Percentiles rank a stretch among this genome's conserved stretches.
phyloP scores from a whole-genome alignment of 2,113 vertebrate species.

The Lagopus leucura region DNA sequence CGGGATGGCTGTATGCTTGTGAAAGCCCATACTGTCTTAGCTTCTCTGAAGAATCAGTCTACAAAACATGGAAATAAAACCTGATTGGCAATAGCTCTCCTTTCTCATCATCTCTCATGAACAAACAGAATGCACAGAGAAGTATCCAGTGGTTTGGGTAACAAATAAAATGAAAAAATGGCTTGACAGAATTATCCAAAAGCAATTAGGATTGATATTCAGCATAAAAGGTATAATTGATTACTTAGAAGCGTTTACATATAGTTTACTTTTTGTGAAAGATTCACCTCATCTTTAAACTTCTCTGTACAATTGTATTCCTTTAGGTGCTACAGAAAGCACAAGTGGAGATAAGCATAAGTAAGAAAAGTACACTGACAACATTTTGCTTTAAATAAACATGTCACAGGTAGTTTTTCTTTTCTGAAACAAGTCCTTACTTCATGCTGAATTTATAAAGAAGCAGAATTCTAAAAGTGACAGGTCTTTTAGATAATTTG shows the following conservation, averaged over 20 bases:
- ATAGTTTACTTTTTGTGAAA: neutral
- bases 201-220: neutral
- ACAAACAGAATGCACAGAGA: neutral
- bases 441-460: neutral
- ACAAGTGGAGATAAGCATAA: neutral
- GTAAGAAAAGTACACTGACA: neutral
- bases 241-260: neutral
- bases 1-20: constrained; percentile 83
- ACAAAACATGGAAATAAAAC: neutral
- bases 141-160: neutral
- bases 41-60: constrained; percentile 87
- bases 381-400: neutral
- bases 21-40: constrained; percentile 87
- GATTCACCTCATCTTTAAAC: neutral
- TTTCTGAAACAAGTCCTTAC: neutral
- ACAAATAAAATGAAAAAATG: neutral
- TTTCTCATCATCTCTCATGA: neutral
- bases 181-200: neutral
- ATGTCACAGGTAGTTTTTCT: neutral
- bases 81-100: neutral
- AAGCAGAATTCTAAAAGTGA: neutral
- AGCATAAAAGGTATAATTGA: neutral
- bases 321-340: neutral
- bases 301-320: neutral
- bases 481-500: neutral